Evolutionary conservation across 1,140 invertebrate species (phyloP).

Genomic region (Trichonephila clavipes): DNA sequence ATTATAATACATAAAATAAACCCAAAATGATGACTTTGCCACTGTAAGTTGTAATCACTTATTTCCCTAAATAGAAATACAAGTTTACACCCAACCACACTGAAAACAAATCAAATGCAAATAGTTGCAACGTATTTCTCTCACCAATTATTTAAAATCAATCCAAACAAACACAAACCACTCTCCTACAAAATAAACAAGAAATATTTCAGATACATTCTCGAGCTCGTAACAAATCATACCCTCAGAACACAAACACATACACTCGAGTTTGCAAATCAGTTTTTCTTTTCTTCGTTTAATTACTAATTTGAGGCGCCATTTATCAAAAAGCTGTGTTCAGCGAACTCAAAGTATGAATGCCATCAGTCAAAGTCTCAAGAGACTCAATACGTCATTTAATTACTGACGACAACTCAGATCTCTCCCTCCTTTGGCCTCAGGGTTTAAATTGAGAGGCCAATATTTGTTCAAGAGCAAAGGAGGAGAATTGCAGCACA

Average conservation of each 20-base stretch:
- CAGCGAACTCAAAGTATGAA: not conserved
- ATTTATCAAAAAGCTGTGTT: not conserved
- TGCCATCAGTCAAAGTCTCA: not conserved
- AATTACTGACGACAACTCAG: not conserved
- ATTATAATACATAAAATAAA: too few relatives aligned
- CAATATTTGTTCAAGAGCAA: not conserved
- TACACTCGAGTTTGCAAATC: not conserved
- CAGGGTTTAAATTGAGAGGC: constrained; percentile 6
- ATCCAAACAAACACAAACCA: too few relatives aligned
- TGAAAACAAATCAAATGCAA: too few relatives aligned
- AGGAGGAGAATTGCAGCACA: not conserved
- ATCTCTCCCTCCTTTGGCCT: not conserved
- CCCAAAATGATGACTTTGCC: too few relatives aligned
- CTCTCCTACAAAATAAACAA: too few relatives aligned
- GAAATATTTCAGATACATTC: too few relatives aligned
- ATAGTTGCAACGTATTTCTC: too few relatives aligned
- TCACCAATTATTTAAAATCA: too few relatives aligned
- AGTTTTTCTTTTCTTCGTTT: not conserved
- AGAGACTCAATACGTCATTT: not conserved
- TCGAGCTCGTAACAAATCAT: too few relatives aligned
- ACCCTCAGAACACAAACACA: not conserved
- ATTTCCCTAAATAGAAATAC: too few relatives aligned
- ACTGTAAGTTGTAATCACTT: too few relatives aligned
- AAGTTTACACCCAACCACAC: too few relatives aligned
- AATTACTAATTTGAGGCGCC: not conserved